Percentiles rank a stretch among this genome's conserved stretches.
Conservation (phyloP, 2,113 vertebrate genomes). For the Misgurnus mizolepis region DNA sequence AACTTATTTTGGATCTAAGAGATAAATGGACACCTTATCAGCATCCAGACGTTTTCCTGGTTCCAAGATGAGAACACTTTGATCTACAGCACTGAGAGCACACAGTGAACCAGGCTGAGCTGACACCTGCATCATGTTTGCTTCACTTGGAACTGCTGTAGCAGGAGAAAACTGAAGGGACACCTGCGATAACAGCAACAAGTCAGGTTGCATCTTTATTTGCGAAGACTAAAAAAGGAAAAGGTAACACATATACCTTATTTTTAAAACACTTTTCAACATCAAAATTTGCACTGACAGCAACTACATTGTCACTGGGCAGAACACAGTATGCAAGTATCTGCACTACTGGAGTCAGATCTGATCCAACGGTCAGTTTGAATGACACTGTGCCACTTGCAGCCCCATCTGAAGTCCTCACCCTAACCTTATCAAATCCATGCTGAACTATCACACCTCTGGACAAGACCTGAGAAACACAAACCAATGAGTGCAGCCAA, state of each 20-base stretch:
- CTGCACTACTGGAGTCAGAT: conserved; percentile 66
- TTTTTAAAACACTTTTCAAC: conserved; percentile 81
- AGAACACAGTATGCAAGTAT: conserved; percentile 79
- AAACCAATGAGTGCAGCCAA: conserved; percentile 35
- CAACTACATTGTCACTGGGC: conserved; percentile 75
- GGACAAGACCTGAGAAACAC: conserved; percentile 70
- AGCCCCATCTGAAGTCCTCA: conserved; percentile 57
- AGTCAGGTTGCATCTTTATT: neutral
- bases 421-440: conserved; percentile 62
- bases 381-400: conserved; percentile 71
- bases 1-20: too few species aligned
- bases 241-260: conserved; percentile 68
- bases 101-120: too few species aligned
- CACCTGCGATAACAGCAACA: neutral
- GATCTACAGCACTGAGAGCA: too few species aligned
- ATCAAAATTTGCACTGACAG: conserved; percentile 70
- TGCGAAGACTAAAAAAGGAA: too few species aligned
- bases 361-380: conserved; percentile 63
- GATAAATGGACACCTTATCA: too few species aligned
- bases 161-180: too few species aligned
- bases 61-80: too few species aligned
- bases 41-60: too few species aligned
- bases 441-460: conserved; percentile 71
- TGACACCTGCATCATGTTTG: too few species aligned
- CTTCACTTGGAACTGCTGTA: too few species aligned